These are phyloP conservation scores for Sprattus sprattus DNA, from an alignment of 2,113 vertebrate genomes.

Conservation along the genomic window DNA sequence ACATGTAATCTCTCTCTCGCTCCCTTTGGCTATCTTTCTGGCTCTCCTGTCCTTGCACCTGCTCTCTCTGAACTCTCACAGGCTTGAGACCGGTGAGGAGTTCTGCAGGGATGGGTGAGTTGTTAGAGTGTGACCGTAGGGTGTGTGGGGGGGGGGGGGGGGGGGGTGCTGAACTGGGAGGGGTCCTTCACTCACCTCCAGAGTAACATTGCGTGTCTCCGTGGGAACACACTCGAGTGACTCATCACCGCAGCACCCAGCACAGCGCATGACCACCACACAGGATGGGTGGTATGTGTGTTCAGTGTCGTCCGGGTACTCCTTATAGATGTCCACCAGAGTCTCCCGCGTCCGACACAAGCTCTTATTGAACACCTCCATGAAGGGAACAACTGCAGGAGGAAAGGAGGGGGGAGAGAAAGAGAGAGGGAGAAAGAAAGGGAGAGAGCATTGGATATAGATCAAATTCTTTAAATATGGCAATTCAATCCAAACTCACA, in stretches of 20 bases:
- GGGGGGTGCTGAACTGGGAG: no score
- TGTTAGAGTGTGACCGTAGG: neutral
- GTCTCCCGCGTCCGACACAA: conserved; percentile 83
- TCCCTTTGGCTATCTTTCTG: neutral
- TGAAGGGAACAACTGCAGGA: conserved; percentile 79
- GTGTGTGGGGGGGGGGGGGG: neutral
- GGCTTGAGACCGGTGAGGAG: neutral
- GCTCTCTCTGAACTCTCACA: neutral
- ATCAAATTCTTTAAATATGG: neutral
- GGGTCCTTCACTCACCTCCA: conserved; percentile 76
- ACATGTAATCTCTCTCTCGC: neutral
- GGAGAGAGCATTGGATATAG: neutral
- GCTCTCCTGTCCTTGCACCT: neutral
- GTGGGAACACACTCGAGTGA: conserved; percentile 84
- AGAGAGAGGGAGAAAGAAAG: neutral
- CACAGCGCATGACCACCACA: conserved; percentile 85
- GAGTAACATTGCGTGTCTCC: conserved; percentile 80
- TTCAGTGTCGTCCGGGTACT: conserved; percentile 88
- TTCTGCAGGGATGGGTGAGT: neutral
- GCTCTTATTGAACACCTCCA: conserved; percentile 83
- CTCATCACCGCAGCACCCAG: conserved; percentile 89
- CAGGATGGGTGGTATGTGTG: conserved; percentile 87
- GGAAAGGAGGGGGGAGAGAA: neutral
- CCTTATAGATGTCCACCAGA: conserved; percentile 88
- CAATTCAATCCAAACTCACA: neutral